Percentiles rank a stretch among this genome's conserved stretches.
These are phyloP conservation scores for Brachionus koreanus DNA, from an alignment of 1,140 invertebrate genomes.

Conservation along the genomic window DNA sequence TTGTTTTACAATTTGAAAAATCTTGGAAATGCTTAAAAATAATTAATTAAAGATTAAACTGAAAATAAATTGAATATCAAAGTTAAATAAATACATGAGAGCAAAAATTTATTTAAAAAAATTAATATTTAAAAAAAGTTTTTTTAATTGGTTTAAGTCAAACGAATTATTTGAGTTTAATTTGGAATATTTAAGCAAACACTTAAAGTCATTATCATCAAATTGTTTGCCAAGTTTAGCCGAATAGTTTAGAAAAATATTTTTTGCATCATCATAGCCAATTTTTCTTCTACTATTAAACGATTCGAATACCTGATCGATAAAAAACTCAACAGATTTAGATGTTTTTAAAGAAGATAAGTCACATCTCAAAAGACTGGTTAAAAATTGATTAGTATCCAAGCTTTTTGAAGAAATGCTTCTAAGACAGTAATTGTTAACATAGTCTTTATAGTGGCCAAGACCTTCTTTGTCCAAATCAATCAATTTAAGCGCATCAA, in stretches of 20 bases:
- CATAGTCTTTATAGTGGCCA: constrained; percentile 13
- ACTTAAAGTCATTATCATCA: background rate
- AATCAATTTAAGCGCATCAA: background rate
- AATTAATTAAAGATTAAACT: too few relatives aligned
- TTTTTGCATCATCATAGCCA: background rate
- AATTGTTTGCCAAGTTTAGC: background rate
- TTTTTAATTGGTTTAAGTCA: background rate
- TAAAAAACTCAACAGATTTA: background rate
- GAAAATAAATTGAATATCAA: too few relatives aligned
- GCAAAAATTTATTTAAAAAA: too few relatives aligned
- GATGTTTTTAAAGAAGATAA: constrained; percentile 20
- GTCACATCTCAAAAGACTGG: background rate
- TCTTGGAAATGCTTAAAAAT: too few relatives aligned
- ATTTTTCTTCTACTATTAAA: background rate
- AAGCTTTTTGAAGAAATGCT: background rate
- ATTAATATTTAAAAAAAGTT: background rate
- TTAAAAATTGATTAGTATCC: background rate
- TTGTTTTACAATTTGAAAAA: too few relatives aligned
- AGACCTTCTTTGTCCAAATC: constrained; percentile 27
- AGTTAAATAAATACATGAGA: too few relatives aligned
- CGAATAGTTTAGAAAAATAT: background rate
- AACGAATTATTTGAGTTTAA: background rate
- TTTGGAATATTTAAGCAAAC: background rate
- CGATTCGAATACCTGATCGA: background rate
- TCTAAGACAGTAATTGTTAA: background rate